Evolutionary conservation across 2,888 invertebrate species (phyloP).

Genomic region (Rhopalosiphum nymphaeae): DNA sequence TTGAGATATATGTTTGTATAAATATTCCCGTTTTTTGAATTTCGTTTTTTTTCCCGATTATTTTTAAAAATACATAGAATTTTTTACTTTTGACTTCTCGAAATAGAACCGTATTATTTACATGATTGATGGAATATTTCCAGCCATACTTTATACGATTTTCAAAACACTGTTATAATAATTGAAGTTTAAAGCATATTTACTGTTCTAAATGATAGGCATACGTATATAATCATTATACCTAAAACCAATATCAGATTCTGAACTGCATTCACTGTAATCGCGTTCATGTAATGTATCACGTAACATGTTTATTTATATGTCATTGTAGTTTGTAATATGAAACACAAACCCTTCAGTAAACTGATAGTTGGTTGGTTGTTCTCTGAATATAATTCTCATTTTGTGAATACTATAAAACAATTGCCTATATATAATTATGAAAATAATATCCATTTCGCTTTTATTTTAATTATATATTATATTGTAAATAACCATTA

Average conservation of each 20-base stretch:
- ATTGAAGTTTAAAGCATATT: not conserved
- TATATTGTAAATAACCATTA: not conserved
- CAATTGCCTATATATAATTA: not conserved
- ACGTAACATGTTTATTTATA: not conserved
- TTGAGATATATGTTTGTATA: no score
- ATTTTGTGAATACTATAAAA: not conserved
- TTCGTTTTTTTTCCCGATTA: not conserved
- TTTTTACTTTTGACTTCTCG: not conserved
- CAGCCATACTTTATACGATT: not conserved
- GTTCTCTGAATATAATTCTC: not conserved
- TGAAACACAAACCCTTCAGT: not conserved
- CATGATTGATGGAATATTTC: not conserved
- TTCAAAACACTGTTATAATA: not conserved
- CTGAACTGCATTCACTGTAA: not conserved
- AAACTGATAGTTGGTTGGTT: not conserved
- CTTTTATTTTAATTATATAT: not conserved
- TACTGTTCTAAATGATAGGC: not conserved
- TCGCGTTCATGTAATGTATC: not conserved
- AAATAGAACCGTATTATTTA: not conserved
- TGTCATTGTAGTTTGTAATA: not conserved
- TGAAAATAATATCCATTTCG: not conserved
- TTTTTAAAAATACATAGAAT: not conserved
- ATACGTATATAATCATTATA: not conserved
- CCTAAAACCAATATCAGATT: not conserved
- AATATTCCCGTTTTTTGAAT: not conserved